Percentiles rank a stretch among this genome's conserved stretches.
These are phyloP conservation scores for Drosophila subsilvestris DNA, from an alignment of 2,888 invertebrate species.

Conservation along the genomic window DNA sequence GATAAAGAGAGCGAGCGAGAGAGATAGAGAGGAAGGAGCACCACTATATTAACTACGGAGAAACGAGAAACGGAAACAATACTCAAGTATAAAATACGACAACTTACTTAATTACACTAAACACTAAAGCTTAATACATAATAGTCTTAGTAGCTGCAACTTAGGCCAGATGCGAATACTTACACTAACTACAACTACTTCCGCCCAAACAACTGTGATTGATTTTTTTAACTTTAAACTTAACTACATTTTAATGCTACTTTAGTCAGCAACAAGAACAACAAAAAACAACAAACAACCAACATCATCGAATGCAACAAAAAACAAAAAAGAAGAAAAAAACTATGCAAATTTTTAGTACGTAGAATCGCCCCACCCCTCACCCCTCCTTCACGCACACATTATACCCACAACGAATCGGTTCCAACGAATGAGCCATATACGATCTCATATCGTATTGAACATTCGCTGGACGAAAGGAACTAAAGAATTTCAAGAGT, in stretches of 20 bases:
- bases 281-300: conserved; percentile 28
- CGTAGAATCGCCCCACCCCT: conserved; percentile 43
- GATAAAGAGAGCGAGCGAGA: not conserved
- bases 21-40: conserved; percentile 6
- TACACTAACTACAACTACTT: conserved; percentile 76
- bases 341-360: conserved; percentile 75
- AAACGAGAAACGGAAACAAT: conserved; percentile 71
- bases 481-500: conserved; percentile 44
- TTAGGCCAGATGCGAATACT: conserved; percentile 60
- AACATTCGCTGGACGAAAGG: conserved; percentile 25
- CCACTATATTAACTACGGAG: conserved; percentile 6
- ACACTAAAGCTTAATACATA: conserved; percentile 44
- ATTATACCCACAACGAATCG: conserved; percentile 45
- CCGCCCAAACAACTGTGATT: conserved; percentile 84
- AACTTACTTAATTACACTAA: conserved; percentile 71
- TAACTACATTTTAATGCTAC: conserved; percentile 61
- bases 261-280: conserved; percentile 57
- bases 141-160: conserved; percentile 59
- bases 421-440: conserved; percentile 13
- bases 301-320: conserved; percentile 31
- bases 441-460: not conserved
- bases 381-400: conserved; percentile 23
- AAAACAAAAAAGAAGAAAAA: conserved; percentile 53
- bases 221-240: conserved; percentile 70
- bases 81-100: conserved; percentile 82